Conservation (phyloP, 2,797 vertebrate species). For the Propithecus perrieri region DNA sequence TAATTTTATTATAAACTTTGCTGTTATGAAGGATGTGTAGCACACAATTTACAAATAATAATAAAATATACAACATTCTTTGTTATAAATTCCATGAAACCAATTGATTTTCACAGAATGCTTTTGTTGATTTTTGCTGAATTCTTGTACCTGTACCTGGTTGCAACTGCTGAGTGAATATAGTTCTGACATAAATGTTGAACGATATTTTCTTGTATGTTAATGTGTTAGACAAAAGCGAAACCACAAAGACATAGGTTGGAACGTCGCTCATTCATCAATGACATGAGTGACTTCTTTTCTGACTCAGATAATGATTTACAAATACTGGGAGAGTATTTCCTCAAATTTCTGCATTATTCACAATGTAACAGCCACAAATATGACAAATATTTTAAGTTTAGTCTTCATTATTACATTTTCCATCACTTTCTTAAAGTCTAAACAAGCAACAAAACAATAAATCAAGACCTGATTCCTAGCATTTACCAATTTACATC, state of each 20-base stretch:
- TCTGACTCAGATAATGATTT: neutral
- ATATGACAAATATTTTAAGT: neutral
- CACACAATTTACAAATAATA: neutral
- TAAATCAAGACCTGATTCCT: neutral
- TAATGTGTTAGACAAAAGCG: neutral
- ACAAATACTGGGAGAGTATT: neutral
- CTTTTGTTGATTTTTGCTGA: conserved; percentile 22
- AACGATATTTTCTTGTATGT: neutral
- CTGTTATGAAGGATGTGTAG: neutral
- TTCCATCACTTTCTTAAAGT: neutral
- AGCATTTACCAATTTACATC: neutral
- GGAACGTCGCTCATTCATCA: neutral
- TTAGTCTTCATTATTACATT: neutral
- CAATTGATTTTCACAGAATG: neutral
- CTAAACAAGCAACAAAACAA: neutral
- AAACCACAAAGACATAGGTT: neutral
- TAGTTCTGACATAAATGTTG: neutral
- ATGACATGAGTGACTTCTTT: neutral
- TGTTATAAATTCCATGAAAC: neutral
- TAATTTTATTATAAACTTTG: neutral
- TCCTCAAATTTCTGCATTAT: neutral
- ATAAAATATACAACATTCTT: neutral
- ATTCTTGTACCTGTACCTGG: neutral
- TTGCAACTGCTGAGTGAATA: neutral
- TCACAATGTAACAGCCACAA: neutral